A percentile compares a stretch with the other conserved stretches of the same genome.
Evolutionary conservation across 2,113 vertebrate species (phyloP).

Genomic region (Cyphomyrus discorhynchus): DNA sequence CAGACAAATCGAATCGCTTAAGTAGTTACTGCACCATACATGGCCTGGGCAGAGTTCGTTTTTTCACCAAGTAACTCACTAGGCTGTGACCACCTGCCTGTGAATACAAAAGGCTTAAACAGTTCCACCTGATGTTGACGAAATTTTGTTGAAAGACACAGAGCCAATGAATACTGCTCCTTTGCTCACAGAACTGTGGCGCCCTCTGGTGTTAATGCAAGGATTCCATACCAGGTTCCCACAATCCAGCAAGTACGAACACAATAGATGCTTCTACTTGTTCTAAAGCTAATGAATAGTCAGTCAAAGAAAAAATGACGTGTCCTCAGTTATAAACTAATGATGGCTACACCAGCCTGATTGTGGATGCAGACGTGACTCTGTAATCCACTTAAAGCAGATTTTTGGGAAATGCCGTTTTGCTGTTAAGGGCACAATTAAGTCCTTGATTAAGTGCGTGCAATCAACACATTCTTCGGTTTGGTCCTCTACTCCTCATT

Average conservation of each 20-base stretch:
- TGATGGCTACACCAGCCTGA: neutral
- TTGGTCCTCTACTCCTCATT: neutral
- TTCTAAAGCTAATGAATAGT: neutral
- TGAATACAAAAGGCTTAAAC: neutral
- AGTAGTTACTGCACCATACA: neutral
- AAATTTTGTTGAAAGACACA: neutral
- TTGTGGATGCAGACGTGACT: neutral
- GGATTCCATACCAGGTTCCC: neutral
- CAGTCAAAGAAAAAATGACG: neutral
- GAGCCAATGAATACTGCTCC: neutral
- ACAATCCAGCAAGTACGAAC: neutral
- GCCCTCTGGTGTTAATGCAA: constrained; percentile 6
- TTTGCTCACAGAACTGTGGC: neutral
- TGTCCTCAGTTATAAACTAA: neutral
- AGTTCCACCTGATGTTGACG: neutral
- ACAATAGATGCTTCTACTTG: neutral
- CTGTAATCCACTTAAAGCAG: neutral
- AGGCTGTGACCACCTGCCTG: neutral
- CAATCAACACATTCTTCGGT: constrained; percentile 7
- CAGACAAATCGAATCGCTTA: neutral
- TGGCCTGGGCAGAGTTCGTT: neutral
- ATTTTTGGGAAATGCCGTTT: neutral
- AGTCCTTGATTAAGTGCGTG: neutral
- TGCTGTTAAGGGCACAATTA: constrained; percentile 8
- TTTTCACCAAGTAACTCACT: neutral